A percentile compares a stretch with the other conserved stretches of the same genome.
These are phyloP conservation scores for Monopis laevigella DNA, from an alignment of 2,888 invertebrate species.

Conservation along the genomic window DNA sequence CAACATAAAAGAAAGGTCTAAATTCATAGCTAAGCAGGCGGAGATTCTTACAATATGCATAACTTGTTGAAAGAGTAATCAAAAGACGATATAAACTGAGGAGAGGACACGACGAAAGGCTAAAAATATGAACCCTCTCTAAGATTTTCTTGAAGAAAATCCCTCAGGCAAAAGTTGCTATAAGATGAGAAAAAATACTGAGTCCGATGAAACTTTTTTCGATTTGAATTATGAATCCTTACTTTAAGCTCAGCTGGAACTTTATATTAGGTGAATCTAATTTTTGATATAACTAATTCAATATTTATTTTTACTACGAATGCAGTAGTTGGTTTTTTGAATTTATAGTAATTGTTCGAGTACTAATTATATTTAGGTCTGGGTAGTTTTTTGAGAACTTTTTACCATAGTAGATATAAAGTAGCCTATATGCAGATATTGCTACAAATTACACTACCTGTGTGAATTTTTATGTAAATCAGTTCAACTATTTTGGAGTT, in stretches of 20 bases:
- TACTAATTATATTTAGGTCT: too few relatives aligned
- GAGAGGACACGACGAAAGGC: conserved; percentile 62
- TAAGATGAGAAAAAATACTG: conserved; percentile 66
- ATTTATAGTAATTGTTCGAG: too few relatives aligned
- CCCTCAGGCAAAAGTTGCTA: conserved; percentile 56
- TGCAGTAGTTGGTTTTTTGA: too few relatives aligned
- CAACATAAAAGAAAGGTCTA: too few relatives aligned
- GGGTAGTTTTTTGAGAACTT: too few relatives aligned
- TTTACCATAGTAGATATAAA: too few relatives aligned
- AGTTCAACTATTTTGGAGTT: too few relatives aligned
- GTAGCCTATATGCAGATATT: too few relatives aligned
- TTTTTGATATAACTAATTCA: too few relatives aligned
- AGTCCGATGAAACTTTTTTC: conserved; percentile 59
- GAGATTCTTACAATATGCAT: conserved; percentile 62
- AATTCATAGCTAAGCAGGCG: conserved; percentile 14
- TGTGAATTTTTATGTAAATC: too few relatives aligned
- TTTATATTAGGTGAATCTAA: conserved; percentile 45
- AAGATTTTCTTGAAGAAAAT: conserved; percentile 55
- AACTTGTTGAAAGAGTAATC: conserved; percentile 67
- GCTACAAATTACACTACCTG: too few relatives aligned
- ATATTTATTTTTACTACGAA: too few relatives aligned
- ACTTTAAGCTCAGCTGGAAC: conserved; percentile 56
- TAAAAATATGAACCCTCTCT: conserved; percentile 64
- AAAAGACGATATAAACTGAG: conserved; percentile 66
- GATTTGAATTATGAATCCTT: conserved; percentile 68